These are phyloP conservation scores for Gadopsis marmoratus DNA, from an alignment of 2,797 vertebrate genomes.

Conservation along the genomic window DNA sequence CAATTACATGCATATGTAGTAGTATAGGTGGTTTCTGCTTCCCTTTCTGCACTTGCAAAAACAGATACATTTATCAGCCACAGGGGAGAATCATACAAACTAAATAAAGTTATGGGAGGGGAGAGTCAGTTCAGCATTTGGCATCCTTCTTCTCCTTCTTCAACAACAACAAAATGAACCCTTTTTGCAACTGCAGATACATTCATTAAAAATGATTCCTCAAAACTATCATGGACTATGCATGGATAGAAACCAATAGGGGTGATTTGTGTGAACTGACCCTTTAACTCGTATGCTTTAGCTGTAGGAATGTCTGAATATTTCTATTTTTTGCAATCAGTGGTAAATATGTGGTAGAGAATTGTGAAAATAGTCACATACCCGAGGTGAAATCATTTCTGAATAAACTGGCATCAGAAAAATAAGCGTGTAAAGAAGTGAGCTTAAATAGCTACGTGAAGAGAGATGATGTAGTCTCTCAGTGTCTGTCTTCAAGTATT, in stretches of 20 bases:
- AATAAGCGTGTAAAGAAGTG: neutral
- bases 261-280: too few relatives aligned
- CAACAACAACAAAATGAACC: too few relatives aligned
- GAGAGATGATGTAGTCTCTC: neutral
- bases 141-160: neutral
- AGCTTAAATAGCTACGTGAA: neutral
- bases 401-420: neutral
- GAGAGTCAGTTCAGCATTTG: constrained; percentile 3
- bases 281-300: too few relatives aligned
- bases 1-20: constrained; percentile 26
- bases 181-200: too few relatives aligned
- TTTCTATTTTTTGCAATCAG: too few relatives aligned
- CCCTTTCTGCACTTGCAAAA: constrained; percentile 22
- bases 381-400: too few relatives aligned
- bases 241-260: too few relatives aligned
- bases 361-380: too few relatives aligned
- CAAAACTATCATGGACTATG: too few relatives aligned
- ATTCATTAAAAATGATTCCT: too few relatives aligned
- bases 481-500: neutral
- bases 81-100: neutral
- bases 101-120: neutral
- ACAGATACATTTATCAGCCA: constrained; percentile 17
- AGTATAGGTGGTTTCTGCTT: constrained; percentile 9
- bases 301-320: too few relatives aligned
- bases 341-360: too few relatives aligned